Evolutionary conservation across 2,888 invertebrate species (phyloP), one percentile per base, ranked within the genome.

Genomic region (Drosophila diplacantha): DNA sequence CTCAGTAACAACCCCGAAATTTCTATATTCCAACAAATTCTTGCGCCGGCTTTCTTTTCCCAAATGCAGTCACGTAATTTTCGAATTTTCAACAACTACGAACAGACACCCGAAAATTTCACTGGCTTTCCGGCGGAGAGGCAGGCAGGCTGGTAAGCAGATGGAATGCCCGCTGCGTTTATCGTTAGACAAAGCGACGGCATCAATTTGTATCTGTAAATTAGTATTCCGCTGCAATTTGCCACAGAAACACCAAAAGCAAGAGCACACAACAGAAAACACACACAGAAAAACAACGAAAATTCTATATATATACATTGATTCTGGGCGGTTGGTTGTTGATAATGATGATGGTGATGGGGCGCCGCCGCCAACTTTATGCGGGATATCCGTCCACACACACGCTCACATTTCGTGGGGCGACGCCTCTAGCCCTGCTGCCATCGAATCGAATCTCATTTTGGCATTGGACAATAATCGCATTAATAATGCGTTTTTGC

Each of bases 171-270:
- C 64, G 31, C 47, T 60, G 61, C 60, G 60, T 61, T 60, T 60
- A 43, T 62, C 56, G 74, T 52, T 57, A 67, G 46, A 54, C 67
- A 67, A 72, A 65, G 54, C 53, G 65, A 66, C 67, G 65, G 66
- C 69, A 59, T 80, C 77, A 83, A 83, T 80, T 80, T 80, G 80
- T 81, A 81, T 80, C 74, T 83, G 73, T 75, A 81, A 81, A 83
- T 80, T 81, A 81, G 82, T 80, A 83, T 81, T 80, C 80, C 72
- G 68, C 54, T 83, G 84, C 84, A 83, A 80, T 83, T 80, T 80
- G 80, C 72, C 63, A 69, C 71, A 80, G 59, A 81, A 74, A 71
- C 70, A 74, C 61, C 64, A 41, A 24, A 34, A 49, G 26, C 43
- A 16, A 43, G 43, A 55, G n/a, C 39, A 20, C 20, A 12, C 39